Evolutionary conservation across 2,797 vertebrate species (phyloP).

Genomic region (Chloroceryle amazona): DNA sequence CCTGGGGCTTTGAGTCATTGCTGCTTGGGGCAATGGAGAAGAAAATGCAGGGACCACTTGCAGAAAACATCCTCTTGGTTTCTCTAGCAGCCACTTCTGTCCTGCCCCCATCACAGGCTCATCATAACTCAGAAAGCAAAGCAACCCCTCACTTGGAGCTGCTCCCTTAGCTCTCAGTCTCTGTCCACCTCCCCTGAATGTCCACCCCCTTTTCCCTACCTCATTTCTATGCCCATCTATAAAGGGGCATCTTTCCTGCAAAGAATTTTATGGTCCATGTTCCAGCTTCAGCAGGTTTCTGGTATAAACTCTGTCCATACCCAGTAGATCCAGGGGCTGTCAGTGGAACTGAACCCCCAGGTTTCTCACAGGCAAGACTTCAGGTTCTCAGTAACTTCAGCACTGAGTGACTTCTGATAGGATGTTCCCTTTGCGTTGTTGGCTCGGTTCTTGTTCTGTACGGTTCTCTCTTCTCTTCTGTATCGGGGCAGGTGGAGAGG

Average conservation of each 20-base stretch:
- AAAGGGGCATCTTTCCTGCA: not conserved
- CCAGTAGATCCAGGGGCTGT: not conserved
- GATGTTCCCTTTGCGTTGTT: not conserved
- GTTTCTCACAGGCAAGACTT: not conserved
- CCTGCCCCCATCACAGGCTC: not conserved
- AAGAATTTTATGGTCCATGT: not conserved
- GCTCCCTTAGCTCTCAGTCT: not conserved
- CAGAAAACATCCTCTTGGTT: not conserved
- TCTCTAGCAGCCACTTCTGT: not conserved
- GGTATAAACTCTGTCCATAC: not conserved
- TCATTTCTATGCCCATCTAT: not conserved
- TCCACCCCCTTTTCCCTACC: not conserved
- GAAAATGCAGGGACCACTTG: too few relatives aligned
- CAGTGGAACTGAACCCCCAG: accelerated
- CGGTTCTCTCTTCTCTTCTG: not conserved
- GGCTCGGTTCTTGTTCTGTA: not conserved
- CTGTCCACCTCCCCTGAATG: not conserved
- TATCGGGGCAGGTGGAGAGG: not conserved
- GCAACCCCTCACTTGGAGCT: not conserved
- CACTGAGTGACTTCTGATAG: not conserved
- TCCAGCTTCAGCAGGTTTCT: not conserved
- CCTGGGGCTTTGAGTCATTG: not conserved
- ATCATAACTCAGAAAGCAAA: not conserved
- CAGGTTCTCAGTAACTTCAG: not conserved
- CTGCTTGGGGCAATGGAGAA: not conserved